Evolutionary conservation across 1,140 invertebrate species (phyloP), one percentile per base, ranked within the genome.

Genomic region (Coelopa frigida): DNA sequence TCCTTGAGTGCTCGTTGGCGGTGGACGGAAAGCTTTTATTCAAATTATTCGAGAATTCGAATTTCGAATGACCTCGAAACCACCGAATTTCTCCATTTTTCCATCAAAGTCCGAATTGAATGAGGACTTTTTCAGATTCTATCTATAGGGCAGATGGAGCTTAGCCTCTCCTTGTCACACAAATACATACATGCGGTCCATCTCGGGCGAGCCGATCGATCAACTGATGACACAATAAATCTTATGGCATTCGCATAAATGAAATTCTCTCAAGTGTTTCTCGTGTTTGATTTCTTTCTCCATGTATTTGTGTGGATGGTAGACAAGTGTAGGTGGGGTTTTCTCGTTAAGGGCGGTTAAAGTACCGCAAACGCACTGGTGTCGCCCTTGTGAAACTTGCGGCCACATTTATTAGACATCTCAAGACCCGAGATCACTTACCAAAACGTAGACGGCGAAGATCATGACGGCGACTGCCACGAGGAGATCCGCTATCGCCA

Each of bases 381-480:
- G n/a, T n/a, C n/a, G n/a, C n/a, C n/a, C n/a, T n/a, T n/a, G n/a
- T n/a, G n/a, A n/a, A 45, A 23, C 7, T 37, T 26, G 27, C n/a
- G 6, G 20, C 5, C 8, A 39, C 21, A 39, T 39, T 39, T 22
- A 22, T 39, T 39, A n/a, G n/a, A 39, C 37, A 39, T 14, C 17
- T 5, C 12, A 35, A 35, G 3, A 33, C 31, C 31, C 31, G 5
- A 18, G 33, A 35, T 10, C 20, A 80, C 87, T 87, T 73, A 94
- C 89, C 85, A 92, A 79, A 70, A 95, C 86, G 75, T 97, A 98
- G 56, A 97, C 92, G 46, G 91, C 94, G 70, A 96, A 95, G 11
- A 95, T 94, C 95, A 99, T 99, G 48, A 98, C 95, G 36, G 95
- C 81, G 5, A 93, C 83, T 21, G 94, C 94, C 3, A 99, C 94